A percentile compares a stretch with the other conserved stretches of the same genome.
Conservation (phyloP, 2,113 vertebrate species). For the Oncorhynchus tshawytscha region DNA sequence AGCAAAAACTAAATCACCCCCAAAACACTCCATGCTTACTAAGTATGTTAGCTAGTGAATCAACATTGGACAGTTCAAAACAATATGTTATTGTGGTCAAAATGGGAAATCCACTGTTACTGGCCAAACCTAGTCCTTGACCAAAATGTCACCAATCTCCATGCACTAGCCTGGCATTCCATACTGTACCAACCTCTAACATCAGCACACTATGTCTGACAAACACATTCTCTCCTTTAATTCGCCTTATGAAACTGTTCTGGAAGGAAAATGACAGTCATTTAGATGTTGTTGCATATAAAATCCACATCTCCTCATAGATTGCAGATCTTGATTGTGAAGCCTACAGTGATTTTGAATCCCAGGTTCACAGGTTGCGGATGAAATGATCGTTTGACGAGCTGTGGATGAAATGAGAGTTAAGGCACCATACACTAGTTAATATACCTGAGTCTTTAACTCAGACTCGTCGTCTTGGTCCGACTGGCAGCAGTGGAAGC, state of each 20-base stretch:
- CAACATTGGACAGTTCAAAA: background rate
- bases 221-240: constrained; percentile 93
- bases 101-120: background rate
- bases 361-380: background rate
- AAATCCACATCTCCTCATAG: background rate
- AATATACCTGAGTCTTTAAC: constrained; percentile 67
- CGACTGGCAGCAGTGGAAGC: constrained; percentile 76
- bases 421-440: background rate
- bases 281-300: constrained; percentile 7
- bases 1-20: background rate
- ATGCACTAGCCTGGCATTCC: constrained; percentile 16
- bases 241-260: constrained; percentile 89
- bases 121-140: background rate
- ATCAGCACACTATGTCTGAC: constrained; percentile 94
- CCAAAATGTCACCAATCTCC: background rate
- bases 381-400: background rate
- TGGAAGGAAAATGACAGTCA: constrained; percentile 84
- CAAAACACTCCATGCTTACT: background rate
- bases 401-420: background rate
- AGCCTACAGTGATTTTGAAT: background rate
- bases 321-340: background rate
- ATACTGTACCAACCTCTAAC: constrained; percentile 81
- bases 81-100: background rate
- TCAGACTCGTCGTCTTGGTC: constrained; percentile 90
- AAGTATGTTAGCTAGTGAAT: background rate